A percentile compares a stretch with the other conserved stretches of the same genome.
Conservation (phyloP, 2,113 vertebrate genomes). For the Podiceps cristatus region DNA sequence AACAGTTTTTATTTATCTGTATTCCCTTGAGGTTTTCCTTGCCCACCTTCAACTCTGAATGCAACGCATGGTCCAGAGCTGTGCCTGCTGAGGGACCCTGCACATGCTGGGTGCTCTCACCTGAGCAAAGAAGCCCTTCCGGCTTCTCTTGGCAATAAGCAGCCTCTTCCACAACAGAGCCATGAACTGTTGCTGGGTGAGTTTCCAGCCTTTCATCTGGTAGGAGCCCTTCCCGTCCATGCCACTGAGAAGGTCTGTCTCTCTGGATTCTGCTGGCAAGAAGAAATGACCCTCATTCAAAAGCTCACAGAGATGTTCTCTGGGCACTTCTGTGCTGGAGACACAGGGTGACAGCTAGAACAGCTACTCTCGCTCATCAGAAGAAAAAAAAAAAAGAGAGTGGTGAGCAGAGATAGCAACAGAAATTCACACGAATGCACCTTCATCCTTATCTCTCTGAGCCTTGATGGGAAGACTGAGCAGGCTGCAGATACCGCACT, state of each 20-base stretch:
- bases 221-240: constrained; percentile 91
- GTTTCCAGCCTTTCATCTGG: constrained; percentile 89
- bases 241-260: constrained; percentile 89
- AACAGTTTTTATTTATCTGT: background rate
- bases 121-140: constrained; percentile 98
- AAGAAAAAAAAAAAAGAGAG: rapidly evolving
- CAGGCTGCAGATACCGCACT: background rate
- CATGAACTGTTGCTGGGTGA: constrained; percentile 91
- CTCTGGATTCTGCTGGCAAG: constrained; percentile 81
- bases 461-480: background rate
- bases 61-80: background rate
- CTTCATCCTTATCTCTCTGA: background rate
- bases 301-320: background rate
- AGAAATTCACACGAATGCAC: background rate
- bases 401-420: background rate
- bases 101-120: constrained; percentile 70
- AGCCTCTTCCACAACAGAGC: constrained; percentile 95
- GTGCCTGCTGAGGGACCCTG: background rate
- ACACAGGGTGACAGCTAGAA: background rate
- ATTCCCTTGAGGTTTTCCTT: background rate
- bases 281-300: background rate
- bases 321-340: background rate
- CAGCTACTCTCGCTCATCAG: background rate
- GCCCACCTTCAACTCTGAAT: background rate
- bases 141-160: constrained; percentile 90